These are phyloP conservation scores for Leptothorax acervorum DNA, from an alignment of 2,888 invertebrate species.

Conservation along the genomic window DNA sequence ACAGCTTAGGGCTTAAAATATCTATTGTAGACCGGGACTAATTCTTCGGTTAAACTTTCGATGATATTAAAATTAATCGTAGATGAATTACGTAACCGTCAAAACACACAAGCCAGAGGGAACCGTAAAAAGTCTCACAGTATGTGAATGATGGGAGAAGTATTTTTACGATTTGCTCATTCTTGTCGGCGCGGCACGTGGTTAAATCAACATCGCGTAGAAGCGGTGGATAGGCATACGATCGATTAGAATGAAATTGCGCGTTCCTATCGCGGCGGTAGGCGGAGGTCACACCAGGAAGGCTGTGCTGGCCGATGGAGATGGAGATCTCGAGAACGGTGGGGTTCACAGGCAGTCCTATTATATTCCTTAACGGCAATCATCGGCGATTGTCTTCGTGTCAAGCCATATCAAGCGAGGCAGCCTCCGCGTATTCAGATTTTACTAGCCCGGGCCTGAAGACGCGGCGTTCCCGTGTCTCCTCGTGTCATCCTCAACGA, in stretches of 20 bases:
- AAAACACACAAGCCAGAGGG: not conserved
- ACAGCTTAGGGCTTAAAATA: no score
- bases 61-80: constrained; percentile 16
- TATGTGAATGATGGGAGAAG: constrained; percentile 61
- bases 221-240: constrained; percentile 52
- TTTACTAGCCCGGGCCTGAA: constrained; percentile 75
- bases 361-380: constrained; percentile 77
- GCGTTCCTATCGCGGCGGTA: constrained; percentile 55
- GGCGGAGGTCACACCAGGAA: constrained; percentile 65
- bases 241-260: constrained; percentile 75
- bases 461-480: constrained; percentile 45
- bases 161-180: constrained; percentile 64
- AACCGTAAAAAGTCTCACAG: constrained; percentile 54
- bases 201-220: constrained; percentile 56
- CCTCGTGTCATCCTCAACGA: constrained; percentile 57
- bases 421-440: constrained; percentile 76
- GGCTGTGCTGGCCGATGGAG: constrained; percentile 53
- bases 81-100: constrained; percentile 7
- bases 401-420: constrained; percentile 76
- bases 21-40: no score
- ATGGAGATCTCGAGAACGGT: constrained; percentile 44
- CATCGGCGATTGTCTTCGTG: constrained; percentile 81
- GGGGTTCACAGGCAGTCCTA: constrained; percentile 64
- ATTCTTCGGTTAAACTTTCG: not conserved
- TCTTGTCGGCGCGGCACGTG: not conserved